Conservation (phyloP, 2,797 vertebrate species). For the Cottoperca gobio region DNA sequence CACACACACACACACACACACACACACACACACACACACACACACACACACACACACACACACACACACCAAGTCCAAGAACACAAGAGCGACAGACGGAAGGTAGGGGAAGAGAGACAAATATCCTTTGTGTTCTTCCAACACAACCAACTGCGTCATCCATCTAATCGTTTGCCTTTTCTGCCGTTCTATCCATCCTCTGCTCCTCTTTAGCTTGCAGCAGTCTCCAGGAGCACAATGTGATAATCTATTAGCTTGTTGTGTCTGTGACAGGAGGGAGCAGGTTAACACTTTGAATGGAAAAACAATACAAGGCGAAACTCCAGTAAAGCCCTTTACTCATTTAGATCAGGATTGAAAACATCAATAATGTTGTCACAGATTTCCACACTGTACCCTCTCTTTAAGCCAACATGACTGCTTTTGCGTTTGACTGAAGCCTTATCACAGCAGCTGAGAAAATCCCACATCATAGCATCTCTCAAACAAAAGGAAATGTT, state of each 20-base stretch:
- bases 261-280: conserved; percentile 40
- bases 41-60: background rate
- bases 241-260: conserved; percentile 57
- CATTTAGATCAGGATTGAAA: conserved; percentile 44
- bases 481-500: conserved; percentile 61
- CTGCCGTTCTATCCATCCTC: conserved; percentile 35
- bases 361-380: conserved; percentile 43
- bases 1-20: conserved; percentile 9
- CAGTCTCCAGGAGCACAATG: conserved; percentile 40
- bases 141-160: conserved; percentile 55
- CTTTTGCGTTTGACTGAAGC: conserved; percentile 41
- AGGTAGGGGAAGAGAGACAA: conserved; percentile 33
- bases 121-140: conserved; percentile 46
- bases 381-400: conserved; percentile 25
- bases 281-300: conserved; percentile 19
- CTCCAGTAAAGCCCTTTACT: conserved; percentile 33
- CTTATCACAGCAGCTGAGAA: conserved; percentile 43
- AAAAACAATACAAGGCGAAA: conserved; percentile 15
- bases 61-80: conserved; percentile 21
- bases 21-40: background rate
- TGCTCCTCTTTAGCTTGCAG: conserved; percentile 44
- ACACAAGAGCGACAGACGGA: conserved; percentile 25
- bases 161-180: conserved; percentile 49
- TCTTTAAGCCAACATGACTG: conserved; percentile 24
- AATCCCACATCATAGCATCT: conserved; percentile 45